Base-by-base conservation (phyloP, 1,140 invertebrate species). In the Drosophila equinoxialis region DNA sequence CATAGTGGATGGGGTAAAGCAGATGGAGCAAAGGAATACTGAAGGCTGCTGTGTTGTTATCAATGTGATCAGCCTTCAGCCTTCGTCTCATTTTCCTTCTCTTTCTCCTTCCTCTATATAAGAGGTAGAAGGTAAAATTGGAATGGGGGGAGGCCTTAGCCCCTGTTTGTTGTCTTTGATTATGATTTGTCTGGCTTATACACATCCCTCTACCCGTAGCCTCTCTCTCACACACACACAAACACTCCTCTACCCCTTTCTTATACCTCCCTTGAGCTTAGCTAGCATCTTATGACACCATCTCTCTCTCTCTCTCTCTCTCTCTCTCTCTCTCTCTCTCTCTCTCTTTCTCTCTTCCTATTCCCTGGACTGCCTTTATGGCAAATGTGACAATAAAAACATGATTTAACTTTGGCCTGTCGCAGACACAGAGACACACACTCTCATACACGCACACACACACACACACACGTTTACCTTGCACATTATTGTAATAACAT, bases 321-420 rank as follows among this genome's bases (percentile, higher is more conserved):
- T n/a, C n/a, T n/a, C n/a, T 61, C 17, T 8, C 30, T 45, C 66
- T 14, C 20, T 61, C 17, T 8, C 30, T 45, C 66, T 14, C 20
- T 26, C 35, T 57, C 64, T 63, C 45, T 70, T 55, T 20, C 7
- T 48, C 41, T 39, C 51, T 39, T 45, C 66, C 59, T 65, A 68
- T 41, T 77, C 84, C 57, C 79, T 55, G 30, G 68, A 68, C 73
- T 83, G 77, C 70, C 84, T 89, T 87, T 87, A 83, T 83, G 80
- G 83, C 83, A 87, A 89, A 87, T 83, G 80, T 77, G 83, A 87
- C 83, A 87, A 87, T 87, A 87, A 87, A 87, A 87, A 87, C 83
- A 87, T 83, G 84, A 80, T 87, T 89, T 87, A 87, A 89, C 83
- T 87, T 89, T 83, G 66, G 79, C 84, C 82, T 80, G 62, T 64